Evolutionary conservation across 1,140 invertebrate species (phyloP).

Genomic region (Trachymyrmex cornetzi): DNA sequence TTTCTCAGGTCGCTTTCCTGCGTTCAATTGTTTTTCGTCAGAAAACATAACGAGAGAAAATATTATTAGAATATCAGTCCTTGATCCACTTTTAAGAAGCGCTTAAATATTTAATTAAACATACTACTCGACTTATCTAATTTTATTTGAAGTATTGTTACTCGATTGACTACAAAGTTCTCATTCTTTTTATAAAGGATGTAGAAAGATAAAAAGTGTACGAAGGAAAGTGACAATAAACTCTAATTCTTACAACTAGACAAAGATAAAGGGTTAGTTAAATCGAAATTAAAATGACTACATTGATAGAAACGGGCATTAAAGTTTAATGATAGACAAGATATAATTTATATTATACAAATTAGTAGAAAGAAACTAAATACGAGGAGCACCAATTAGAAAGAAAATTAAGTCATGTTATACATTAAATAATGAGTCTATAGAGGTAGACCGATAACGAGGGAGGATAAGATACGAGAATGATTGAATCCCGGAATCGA

Average conservation of each 20-base stretch:
- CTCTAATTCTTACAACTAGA: too few relatives aligned
- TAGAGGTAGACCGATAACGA: neutral
- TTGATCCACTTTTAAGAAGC: neutral
- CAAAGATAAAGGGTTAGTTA: too few relatives aligned
- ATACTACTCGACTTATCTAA: neutral
- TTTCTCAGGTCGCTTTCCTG: neutral
- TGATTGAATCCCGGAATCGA: constrained; percentile 22
- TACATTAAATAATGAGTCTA: neutral
- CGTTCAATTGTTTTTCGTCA: neutral
- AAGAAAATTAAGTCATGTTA: neutral
- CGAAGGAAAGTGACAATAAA: neutral
- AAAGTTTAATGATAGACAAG: neutral
- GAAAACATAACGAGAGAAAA: neutral
- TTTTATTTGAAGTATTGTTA: neutral
- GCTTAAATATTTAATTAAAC: neutral
- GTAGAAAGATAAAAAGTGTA: neutral
- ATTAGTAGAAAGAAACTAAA: neutral
- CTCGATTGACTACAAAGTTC: neutral
- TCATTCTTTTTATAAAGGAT: neutral
- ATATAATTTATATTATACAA: neutral
- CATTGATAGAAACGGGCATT: neutral
- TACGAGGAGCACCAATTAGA: too few relatives aligned
- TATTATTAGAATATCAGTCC: neutral
- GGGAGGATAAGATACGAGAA: neutral
- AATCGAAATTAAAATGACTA: too few relatives aligned